Conservation (phyloP, 1,140 invertebrate species). For the Neuroterus valhalla region DNA sequence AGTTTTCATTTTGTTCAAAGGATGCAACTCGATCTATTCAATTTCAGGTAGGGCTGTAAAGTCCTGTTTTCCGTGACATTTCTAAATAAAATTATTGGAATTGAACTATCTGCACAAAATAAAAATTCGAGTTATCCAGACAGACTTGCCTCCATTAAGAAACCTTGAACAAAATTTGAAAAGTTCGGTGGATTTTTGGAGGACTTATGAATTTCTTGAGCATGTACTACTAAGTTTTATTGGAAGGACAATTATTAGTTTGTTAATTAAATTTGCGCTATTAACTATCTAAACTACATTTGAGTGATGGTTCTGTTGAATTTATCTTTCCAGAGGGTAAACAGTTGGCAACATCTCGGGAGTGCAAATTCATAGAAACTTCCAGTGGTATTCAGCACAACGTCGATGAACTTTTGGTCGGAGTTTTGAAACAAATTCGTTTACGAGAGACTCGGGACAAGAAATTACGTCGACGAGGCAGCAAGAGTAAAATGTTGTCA, state of each 20-base stretch:
- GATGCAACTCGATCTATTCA: no score
- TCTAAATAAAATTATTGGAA: no score
- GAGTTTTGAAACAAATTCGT: conserved; percentile 88
- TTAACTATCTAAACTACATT: not conserved
- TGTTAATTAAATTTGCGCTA: not conserved
- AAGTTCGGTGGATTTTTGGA: no score
- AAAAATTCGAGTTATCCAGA: no score
- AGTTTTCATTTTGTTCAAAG: no score
- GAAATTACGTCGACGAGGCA: conserved; percentile 75
- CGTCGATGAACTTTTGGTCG: conserved; percentile 92
- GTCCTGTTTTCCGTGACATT: no score
- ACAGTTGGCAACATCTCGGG: conserved; percentile 86
- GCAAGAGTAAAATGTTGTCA: conserved; percentile 74
- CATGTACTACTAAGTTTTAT: no score
- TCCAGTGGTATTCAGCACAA: conserved; percentile 94
- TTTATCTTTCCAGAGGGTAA: conserved; percentile 85
- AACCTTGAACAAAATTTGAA: no score
- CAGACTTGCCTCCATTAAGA: no score
- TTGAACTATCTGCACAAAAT: no score
- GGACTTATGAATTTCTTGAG: no score
- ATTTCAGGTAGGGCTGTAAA: no score
- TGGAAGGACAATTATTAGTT: not conserved
- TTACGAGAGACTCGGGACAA: conserved; percentile 83
- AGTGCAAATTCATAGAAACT: conserved; percentile 95
- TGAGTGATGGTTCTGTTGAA: not conserved